These are phyloP conservation scores for Sisor rabdophorus DNA, from an alignment of 2,113 vertebrate species.

Conservation along the genomic window DNA sequence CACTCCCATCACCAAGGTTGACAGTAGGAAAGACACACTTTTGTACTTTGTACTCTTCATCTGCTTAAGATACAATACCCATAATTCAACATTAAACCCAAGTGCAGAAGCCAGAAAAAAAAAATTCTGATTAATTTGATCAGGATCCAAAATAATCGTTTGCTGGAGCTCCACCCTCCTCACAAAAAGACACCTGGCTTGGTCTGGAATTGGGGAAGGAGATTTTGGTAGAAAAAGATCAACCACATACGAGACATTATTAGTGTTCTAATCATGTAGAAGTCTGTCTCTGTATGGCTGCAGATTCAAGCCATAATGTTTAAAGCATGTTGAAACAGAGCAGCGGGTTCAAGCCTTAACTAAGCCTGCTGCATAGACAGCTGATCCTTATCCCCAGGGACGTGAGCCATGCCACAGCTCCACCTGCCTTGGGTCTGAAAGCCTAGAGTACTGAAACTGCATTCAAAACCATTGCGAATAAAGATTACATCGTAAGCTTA, in stretches of 20 bases:
- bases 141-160: no score
- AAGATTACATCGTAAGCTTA: neutral
- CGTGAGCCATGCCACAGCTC: constrained; percentile 36
- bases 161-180: no score
- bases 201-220: neutral
- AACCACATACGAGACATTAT: neutral
- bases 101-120: no score
- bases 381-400: constrained; percentile 54
- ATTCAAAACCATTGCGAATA: neutral
- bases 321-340: constrained; percentile 43
- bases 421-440: constrained; percentile 49
- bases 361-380: constrained; percentile 50
- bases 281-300: constrained; percentile 2
- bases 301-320: constrained; percentile 16
- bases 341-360: constrained; percentile 44
- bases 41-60: no score
- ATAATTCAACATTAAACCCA: no score
- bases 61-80: no score
- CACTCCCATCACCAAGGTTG: no score
- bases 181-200: no score
- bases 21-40: no score
- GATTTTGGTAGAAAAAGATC: neutral
- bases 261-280: constrained; percentile 15
- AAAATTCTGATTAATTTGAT: no score
- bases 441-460: neutral